Conservation (phyloP, 2,888 invertebrate species). For the Xestobium rufovillosum region DNA sequence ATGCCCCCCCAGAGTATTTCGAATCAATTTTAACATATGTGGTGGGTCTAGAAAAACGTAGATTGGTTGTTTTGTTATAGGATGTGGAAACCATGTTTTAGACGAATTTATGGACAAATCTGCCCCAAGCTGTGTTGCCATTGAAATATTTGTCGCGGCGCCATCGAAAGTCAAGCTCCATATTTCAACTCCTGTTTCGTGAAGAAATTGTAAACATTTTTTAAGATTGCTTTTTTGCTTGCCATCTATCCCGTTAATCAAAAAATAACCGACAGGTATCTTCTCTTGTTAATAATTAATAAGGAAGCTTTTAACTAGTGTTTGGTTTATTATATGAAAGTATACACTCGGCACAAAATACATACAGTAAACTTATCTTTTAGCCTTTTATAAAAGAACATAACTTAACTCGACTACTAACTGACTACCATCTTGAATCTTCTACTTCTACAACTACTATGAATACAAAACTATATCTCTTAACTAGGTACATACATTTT, state of each 20-base stretch:
- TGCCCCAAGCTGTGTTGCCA: slow-evolving; percentile 7
- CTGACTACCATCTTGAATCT: too few relatives aligned
- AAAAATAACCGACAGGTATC: slow-evolving; percentile 16
- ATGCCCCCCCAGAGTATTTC: slow-evolving; percentile 11
- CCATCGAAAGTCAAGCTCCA: slow-evolving; percentile 17
- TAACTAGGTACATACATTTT: too few relatives aligned
- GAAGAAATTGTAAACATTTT: slow-evolving; percentile 9
- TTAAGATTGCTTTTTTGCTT: slow-evolving; percentile 18
- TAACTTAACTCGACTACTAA: too few relatives aligned
- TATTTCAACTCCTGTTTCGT: slow-evolving; percentile 7
- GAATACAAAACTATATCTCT: too few relatives aligned
- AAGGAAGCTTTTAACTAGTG: too few relatives aligned
- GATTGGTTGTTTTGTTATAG: slow-evolving; percentile 11
- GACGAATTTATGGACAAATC: slow-evolving; percentile 5
- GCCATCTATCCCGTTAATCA: slow-evolving; percentile 10
- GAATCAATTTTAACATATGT: slow-evolving; percentile 13
- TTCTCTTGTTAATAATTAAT: too few relatives aligned
- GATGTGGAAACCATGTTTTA: slow-evolving; percentile 10
- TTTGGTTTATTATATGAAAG: too few relatives aligned
- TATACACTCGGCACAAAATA: too few relatives aligned
- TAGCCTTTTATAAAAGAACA: too few relatives aligned
- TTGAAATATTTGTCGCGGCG: slow-evolving; percentile 9
- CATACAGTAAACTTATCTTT: too few relatives aligned
- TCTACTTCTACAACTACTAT: too few relatives aligned
- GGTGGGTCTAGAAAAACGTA: slow-evolving; percentile 12